These are phyloP conservation scores for Aricia agestis DNA, from an alignment of 1,140 invertebrate species.

Conservation along the genomic window DNA sequence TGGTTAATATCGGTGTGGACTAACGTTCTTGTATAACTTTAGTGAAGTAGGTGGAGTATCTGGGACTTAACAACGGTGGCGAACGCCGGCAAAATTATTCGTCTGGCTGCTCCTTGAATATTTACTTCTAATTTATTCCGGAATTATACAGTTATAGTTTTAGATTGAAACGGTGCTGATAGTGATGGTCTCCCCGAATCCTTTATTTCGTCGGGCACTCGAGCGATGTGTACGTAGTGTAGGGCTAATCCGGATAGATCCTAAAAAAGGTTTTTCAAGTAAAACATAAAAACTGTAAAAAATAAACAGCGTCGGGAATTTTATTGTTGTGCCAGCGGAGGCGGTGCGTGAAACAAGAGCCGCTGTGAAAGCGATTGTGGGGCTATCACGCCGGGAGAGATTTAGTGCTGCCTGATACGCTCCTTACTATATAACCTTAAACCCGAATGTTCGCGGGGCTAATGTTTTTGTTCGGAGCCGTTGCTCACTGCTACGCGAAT, in stretches of 20 bases:
- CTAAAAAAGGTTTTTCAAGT: conserved; percentile 13
- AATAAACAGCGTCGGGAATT: conserved; percentile 25
- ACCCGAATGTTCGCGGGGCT: conserved; percentile 10
- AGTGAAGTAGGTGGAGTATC: neutral
- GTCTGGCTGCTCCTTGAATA: conserved; percentile 1
- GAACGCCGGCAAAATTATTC: neutral
- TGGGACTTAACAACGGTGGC: neutral
- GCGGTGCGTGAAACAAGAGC: conserved; percentile 60
- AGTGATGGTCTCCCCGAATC: neutral
- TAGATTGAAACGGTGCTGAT: neutral
- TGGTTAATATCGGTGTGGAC: neutral
- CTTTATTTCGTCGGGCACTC: neutral
- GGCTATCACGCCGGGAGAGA: conserved; percentile 50
- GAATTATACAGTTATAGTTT: neutral
- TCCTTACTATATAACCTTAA: conserved; percentile 50
- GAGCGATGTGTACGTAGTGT: neutral
- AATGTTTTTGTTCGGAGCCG: conserved; percentile 18
- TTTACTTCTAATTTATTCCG: neutral
- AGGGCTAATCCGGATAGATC: neutral
- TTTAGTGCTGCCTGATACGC: conserved; percentile 57
- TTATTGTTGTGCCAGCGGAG: conserved; percentile 48
- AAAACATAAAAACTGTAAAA: conserved; percentile 23
- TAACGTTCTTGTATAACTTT: neutral
- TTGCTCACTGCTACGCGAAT: neutral
- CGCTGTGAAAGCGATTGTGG: conserved; percentile 51